Base-by-base conservation (phyloP, 2,888 invertebrate species). In the Pristionchus maxplancki region DNA sequence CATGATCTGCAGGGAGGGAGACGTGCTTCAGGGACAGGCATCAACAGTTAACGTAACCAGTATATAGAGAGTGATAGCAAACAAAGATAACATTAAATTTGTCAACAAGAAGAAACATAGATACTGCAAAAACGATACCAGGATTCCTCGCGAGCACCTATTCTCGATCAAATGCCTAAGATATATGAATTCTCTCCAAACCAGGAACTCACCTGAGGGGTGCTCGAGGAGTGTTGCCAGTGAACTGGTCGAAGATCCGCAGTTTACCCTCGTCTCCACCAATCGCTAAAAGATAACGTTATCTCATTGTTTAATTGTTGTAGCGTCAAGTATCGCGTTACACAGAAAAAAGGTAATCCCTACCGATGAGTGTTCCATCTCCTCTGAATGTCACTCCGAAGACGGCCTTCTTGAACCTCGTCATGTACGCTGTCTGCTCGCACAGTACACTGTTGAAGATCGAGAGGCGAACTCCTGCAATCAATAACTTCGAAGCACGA, bases 201-300 rank as follows among this genome's bases (percentile, higher is more conserved):
- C n/a, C n/a, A n/a, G n/a, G n/a, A n/a, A n/a, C 84, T 53, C 84
- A 67, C 78, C 78, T 78, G 40, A 87, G 81, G 9, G 88, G 58
- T 78, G 88, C 88, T 44, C 62, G 17, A 4, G 88, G 37, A 9
- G 53, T 31, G n/a, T 64, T 64, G 50, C 67, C 71, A 24, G 84
- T 48, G 85, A 88, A 88, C 20, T 50, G 96, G 95, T 98, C 97
- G 96, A 98, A 98, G 5, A 99, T 95, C 95, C 97, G 97, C 0
- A 99, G 96, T 85, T 96, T 96, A 2, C 97, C 96, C 95, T 98
- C 98, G 94, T 98, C 97, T 93, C 98, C 97, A 0, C 98, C 98
- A 40, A 97, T 97, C 89, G 97, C 93, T 92, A 85, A 85, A n/a
- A n/a, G n/a, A n/a, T n/a, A n/a, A n/a, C n/a, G n/a, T n/a, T n/a